A percentile compares a stretch with the other conserved stretches of the same genome.
Evolutionary conservation across 2,797 vertebrate species (phyloP).

Genomic region (Brachyrhaphis roseni): DNA sequence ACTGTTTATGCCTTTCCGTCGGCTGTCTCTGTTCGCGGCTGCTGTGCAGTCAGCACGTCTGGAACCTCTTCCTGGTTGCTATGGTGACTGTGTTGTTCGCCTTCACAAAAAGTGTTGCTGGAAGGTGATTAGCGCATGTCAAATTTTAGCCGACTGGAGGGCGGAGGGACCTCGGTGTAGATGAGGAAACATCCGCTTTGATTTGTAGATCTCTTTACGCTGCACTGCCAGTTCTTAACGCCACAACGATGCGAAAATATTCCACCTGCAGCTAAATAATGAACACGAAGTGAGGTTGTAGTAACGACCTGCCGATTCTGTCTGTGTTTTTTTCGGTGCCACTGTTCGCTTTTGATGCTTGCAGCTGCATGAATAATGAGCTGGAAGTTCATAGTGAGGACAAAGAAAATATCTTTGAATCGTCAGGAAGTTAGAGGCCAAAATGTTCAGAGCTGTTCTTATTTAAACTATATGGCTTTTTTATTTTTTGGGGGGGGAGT

Average conservation of each 20-base stretch:
- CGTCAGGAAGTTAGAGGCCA: constrained; percentile 42
- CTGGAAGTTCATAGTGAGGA: constrained; percentile 33
- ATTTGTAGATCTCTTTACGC: neutral
- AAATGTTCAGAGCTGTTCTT: constrained; percentile 22
- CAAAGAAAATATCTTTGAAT: constrained; percentile 30
- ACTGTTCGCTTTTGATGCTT: neutral
- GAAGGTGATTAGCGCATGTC: constrained; percentile 34
- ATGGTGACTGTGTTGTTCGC: constrained; percentile 42
- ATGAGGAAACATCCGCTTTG: constrained; percentile 24
- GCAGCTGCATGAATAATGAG: constrained; percentile 19
- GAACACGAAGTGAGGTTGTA: constrained; percentile 19
- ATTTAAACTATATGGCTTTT: constrained; percentile 22
- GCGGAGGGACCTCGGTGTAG: constrained; percentile 7
- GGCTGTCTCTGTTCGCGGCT: neutral
- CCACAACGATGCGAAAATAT: constrained; percentile 1
- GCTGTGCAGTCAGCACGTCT: neutral
- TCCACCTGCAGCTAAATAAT: constrained; percentile 34
- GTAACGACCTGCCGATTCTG: constrained; percentile 24
- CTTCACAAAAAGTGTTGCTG: constrained; percentile 23
- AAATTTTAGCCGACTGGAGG: constrained; percentile 31
- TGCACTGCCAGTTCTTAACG: neutral
- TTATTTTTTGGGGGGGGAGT: neutral
- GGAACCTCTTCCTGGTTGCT: constrained; percentile 28
- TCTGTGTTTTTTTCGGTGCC: constrained; percentile 5
- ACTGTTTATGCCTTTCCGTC: neutral